Conservation (phyloP, 2,888 invertebrate genomes). For the Galeopsomyia nigrocyanea region DNA sequence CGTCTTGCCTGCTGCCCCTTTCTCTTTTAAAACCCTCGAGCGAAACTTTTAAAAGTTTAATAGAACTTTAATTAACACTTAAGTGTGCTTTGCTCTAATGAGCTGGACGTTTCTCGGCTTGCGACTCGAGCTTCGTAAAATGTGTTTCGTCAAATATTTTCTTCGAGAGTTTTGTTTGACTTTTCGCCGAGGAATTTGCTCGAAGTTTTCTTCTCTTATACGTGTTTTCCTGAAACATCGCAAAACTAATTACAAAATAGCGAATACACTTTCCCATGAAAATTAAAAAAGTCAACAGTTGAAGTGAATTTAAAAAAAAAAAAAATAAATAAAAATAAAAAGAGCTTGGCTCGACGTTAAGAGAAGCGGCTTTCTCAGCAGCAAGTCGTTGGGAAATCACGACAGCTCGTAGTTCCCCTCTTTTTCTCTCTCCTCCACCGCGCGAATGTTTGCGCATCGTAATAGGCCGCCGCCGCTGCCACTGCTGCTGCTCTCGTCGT, state of each 20-base stretch:
- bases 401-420: no score
- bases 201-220: background rate
- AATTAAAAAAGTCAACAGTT: no score
- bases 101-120: slow-evolving; percentile 17
- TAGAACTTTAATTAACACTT: slow-evolving; percentile 42
- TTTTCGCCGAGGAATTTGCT: background rate
- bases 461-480: slow-evolving; percentile 21
- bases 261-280: no score
- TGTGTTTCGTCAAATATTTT: slow-evolving; percentile 22
- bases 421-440: background rate
- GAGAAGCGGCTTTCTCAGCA: no score
- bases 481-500: background rate
- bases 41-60: slow-evolving; percentile 39
- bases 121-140: slow-evolving; percentile 5
- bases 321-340: no score
- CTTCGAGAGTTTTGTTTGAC: slow-evolving; percentile 8
- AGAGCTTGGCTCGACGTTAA: no score
- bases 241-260: no score
- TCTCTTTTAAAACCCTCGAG: background rate
- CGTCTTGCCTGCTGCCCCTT: background rate
- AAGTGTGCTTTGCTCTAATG: slow-evolving; percentile 29
- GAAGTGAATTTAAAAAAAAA: no score
- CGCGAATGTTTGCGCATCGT: slow-evolving; percentile 42
- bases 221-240: no score
- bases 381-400: no score